Evolutionary conservation across 2,888 invertebrate genomes (phyloP), one percentile per base, ranked within the genome.

Genomic region (Chorisops tibialis): DNA sequence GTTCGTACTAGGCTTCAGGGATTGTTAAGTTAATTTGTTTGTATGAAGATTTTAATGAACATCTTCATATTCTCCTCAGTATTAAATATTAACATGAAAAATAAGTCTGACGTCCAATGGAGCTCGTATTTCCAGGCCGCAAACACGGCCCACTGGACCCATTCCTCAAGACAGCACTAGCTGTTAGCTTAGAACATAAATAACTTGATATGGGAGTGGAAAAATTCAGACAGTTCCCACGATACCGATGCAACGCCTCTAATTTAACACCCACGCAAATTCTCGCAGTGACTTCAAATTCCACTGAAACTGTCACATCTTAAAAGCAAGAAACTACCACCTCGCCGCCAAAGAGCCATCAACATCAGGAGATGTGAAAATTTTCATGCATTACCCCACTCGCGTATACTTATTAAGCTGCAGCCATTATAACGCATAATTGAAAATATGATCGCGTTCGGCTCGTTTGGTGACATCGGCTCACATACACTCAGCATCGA

Each of bases 371-470:
- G 30, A 39, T 16, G 39, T 39, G 12, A 12, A 1, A 9, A 39
- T 39, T n/a, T 39, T 16, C 16, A 39, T 39, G 39, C 39, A 39
- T 14, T 39, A 14, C 39, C 39, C 5, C 39, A 4, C 16, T 9
- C 52, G 7, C 9, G 21, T 38, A 16, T 16, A 18, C 37, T 51
- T n/a, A 22, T 11, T 7, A 11, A 19, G 9, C 18, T 51, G 51
- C 48, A n/a, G 48, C 22, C 2, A 48, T 14, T 16, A 56, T 43
- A 30, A 43, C n/a, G n/a, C n/a, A n/a, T 30, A 56, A 56, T 56
- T 56, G 24, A 38, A 56, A 56, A 56, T 43, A 56, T 56, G 30
- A 43, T 16, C 41, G 56, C 56, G 56, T 43, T 12, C 43, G 30
- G 56, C 41, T 30, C 30, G 19, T 24, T 43, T 54, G 41, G 21